phyloP scores from a whole-genome alignment of 2,797 vertebrate genomes.

The Pangasius macronema region DNA sequence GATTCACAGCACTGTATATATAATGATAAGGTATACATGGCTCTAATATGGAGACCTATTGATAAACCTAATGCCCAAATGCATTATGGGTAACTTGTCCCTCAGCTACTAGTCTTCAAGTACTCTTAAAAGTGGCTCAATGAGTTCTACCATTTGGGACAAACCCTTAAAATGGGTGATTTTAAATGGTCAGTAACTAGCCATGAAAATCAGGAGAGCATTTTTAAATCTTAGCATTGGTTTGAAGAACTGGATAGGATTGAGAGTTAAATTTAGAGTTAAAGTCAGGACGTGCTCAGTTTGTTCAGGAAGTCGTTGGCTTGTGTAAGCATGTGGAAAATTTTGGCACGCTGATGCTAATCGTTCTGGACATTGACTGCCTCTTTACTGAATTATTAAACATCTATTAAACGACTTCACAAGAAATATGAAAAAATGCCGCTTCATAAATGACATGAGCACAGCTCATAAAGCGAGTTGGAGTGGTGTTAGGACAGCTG shows the following conservation, averaged over 20 bases:
- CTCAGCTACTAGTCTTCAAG: background rate
- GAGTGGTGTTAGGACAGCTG: constrained; percentile 23
- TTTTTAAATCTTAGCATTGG: background rate
- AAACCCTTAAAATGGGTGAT: background rate
- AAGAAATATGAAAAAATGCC: constrained; percentile 65
- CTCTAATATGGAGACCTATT: background rate
- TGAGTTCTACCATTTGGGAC: background rate
- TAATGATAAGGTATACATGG: background rate
- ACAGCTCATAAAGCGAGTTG: constrained; percentile 63
- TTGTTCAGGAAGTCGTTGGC: constrained; percentile 31
- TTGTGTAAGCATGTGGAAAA: constrained; percentile 43
- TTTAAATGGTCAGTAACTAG: background rate
- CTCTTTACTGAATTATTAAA: constrained; percentile 65
- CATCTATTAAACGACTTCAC: constrained; percentile 69
- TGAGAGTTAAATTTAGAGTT: constrained; percentile 32
- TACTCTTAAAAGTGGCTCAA: background rate
- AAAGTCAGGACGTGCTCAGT: constrained; percentile 21
- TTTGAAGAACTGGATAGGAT: constrained; percentile 7
- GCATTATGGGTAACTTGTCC: background rate
- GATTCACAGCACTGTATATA: constrained; percentile 8
- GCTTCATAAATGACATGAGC: constrained; percentile 61
- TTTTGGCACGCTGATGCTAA: constrained; percentile 54
- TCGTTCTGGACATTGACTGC: constrained; percentile 64
- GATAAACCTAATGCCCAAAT: background rate
- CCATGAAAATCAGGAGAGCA: background rate